Evolutionary conservation across 2,113 vertebrate genomes (phyloP).

Genomic region (Phrynocephalus versicolor): DNA sequence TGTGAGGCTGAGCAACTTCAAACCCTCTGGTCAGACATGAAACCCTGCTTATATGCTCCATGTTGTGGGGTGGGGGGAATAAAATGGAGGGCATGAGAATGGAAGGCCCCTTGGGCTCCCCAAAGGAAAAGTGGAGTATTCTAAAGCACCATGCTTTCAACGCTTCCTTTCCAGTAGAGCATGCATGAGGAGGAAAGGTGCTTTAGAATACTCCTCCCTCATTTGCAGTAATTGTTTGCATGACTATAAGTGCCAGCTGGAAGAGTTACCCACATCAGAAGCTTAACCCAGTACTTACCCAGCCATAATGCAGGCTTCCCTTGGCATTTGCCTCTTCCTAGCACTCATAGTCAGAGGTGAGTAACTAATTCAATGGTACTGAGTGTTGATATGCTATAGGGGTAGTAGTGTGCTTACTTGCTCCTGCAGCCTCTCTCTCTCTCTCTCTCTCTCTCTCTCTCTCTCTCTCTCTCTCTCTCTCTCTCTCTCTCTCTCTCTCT

Average conservation of each 20-base stretch:
- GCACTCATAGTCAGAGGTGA: constrained; percentile 13
- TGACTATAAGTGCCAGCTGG: neutral
- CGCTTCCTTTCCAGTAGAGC: neutral
- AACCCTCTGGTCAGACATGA: too few relatives aligned
- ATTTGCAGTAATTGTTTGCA: constrained; percentile 14
- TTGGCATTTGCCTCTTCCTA: neutral
- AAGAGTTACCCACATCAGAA: neutral
- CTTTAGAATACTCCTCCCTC: constrained; percentile 4
- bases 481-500: too few relatives aligned
- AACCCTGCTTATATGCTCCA: neutral
- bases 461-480: too few relatives aligned
- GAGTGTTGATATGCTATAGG: neutral
- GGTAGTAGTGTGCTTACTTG: neutral
- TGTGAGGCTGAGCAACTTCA: too few relatives aligned
- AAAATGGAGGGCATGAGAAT: neutral
- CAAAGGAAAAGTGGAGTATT: neutral
- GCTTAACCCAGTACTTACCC: neutral
- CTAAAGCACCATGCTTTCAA: neutral
- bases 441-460: too few relatives aligned
- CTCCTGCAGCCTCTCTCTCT: too few relatives aligned
- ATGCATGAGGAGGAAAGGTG: neutral
- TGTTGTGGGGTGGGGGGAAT: neutral
- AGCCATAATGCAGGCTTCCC: neutral
- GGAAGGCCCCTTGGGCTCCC: neutral
- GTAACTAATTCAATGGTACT: neutral